phyloP scores from a whole-genome alignment of 2,888 invertebrate species.

The Phyto melanocephala region DNA sequence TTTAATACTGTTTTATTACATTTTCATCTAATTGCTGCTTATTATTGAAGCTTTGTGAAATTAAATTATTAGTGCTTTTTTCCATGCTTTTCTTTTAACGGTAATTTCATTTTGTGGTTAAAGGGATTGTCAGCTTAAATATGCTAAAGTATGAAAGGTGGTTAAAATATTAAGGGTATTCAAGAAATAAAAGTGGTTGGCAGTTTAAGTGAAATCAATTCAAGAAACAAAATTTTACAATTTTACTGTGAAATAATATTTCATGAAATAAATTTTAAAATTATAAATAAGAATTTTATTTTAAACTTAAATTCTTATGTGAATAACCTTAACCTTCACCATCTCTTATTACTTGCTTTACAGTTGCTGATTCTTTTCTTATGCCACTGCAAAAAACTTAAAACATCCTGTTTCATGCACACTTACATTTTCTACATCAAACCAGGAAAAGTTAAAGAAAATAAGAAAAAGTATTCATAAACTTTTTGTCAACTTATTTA shows the following conservation, averaged over 20 bases:
- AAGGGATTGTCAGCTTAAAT: constrained; percentile 1
- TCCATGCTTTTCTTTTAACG: background rate
- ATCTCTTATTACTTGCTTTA: no score
- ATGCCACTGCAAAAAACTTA: background rate
- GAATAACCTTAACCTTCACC: no score
- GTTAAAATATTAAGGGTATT: background rate
- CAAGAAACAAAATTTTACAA: no score
- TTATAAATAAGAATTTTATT: no score
- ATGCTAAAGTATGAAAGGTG: background rate
- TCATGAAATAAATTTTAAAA: no score
- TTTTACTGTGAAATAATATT: no score
- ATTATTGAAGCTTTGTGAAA: constrained; percentile 19
- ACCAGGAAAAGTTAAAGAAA: background rate
- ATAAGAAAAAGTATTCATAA: background rate
- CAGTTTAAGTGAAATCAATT: no score
- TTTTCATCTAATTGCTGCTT: background rate
- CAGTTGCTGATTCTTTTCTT: background rate
- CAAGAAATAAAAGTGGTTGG: no score
- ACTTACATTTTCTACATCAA: background rate
- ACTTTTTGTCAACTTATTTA: background rate
- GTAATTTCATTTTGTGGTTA: background rate
- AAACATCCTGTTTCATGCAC: constrained; percentile 7
- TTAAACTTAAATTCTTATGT: no score
- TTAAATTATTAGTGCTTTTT: constrained; percentile 14
- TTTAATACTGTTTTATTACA: background rate